phyloP scores from a whole-genome alignment of 2,113 vertebrate genomes.

The Nycticryphes semicollaris region DNA sequence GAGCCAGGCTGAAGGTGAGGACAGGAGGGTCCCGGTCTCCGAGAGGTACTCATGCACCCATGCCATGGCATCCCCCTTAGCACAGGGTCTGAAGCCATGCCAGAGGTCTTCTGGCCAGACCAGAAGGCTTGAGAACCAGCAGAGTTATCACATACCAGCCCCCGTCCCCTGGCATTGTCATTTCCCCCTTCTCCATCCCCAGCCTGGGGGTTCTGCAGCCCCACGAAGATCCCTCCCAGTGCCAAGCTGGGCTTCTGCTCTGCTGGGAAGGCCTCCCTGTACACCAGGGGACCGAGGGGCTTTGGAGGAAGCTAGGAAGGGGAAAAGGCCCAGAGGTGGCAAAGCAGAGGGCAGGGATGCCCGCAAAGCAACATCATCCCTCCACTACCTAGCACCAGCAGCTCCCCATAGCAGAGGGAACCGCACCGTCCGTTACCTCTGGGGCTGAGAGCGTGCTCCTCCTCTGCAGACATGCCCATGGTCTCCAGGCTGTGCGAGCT shows the following conservation, averaged over 20 bases:
- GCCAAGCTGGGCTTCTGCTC: not conserved
- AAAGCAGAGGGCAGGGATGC: not conserved
- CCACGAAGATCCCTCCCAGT: not conserved
- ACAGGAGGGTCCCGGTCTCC: not conserved
- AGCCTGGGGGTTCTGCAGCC: not conserved
- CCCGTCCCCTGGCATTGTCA: not conserved
- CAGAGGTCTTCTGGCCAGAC: not conserved
- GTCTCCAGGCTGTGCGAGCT: not conserved
- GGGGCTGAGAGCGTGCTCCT: not conserved
- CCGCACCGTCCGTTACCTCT: not conserved
- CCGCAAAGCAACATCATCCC: not conserved
- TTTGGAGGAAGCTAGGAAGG: not conserved
- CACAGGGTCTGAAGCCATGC: not conserved
- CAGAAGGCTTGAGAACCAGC: not conserved
- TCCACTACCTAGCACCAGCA: not conserved
- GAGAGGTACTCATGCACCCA: not conserved
- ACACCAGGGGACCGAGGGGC: no score
- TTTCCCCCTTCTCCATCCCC: not conserved
- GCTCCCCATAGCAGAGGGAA: not conserved
- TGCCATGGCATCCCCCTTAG: not conserved
- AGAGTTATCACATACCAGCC: not conserved
- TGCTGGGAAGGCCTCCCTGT: not conserved
- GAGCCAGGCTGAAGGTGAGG: not conserved
- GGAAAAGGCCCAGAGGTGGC: not conserved
- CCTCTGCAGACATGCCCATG: conserved; percentile 47